Conservation (phyloP, 2,113 vertebrate genomes). For the Chauna torquata region DNA sequence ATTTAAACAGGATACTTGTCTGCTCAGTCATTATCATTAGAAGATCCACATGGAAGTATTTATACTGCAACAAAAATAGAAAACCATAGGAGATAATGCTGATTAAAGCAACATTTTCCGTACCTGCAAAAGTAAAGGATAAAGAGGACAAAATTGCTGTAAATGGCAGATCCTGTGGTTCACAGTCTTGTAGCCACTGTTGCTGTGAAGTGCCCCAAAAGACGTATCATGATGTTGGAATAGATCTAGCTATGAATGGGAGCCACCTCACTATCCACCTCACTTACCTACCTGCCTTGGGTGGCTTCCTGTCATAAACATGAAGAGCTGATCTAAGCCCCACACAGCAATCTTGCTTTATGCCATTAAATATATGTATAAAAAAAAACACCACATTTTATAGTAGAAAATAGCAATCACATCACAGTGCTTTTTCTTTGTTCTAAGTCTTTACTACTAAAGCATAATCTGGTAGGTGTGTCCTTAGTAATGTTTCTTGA, state of each 20-base stretch:
- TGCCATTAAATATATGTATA: not conserved
- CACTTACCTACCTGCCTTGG: not conserved
- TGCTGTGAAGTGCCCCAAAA: not conserved
- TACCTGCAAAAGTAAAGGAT: not conserved
- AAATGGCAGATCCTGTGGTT: not conserved
- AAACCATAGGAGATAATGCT: not conserved
- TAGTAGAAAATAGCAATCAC: not conserved
- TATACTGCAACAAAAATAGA: not conserved
- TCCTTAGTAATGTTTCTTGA: not conserved
- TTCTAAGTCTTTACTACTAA: not conserved
- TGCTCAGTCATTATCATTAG: not conserved
- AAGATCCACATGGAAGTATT: not conserved
- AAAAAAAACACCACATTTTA: not conserved
- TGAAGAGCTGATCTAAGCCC: not conserved
- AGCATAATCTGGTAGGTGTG: not conserved
- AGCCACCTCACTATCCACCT: not conserved
- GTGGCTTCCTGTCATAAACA: not conserved
- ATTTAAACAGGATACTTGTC: not conserved
- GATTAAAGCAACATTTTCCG: not conserved
- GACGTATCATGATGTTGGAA: not conserved
- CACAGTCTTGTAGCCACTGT: not conserved
- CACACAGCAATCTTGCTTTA: not conserved
- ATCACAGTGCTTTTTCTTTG: not conserved
- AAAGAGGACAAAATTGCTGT: not conserved
- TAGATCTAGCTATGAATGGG: not conserved